Percentiles rank a stretch among this genome's conserved stretches.
Evolutionary conservation across 2,888 invertebrate genomes (phyloP).

Genomic region (Macaria liturata): DNA sequence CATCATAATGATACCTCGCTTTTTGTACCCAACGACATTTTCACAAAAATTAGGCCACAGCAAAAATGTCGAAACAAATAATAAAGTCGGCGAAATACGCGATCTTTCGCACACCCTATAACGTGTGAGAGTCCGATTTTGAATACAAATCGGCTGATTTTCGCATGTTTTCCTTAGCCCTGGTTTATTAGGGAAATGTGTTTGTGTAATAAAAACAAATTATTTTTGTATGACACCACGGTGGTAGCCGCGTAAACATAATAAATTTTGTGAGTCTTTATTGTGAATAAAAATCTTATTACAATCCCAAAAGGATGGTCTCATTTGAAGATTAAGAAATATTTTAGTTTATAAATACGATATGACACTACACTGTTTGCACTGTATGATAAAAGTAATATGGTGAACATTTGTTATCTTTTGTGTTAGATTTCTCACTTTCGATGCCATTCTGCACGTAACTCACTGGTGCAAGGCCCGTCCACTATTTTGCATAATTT

Average conservation of each 20-base stretch:
- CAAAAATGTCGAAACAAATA: conserved; percentile 38
- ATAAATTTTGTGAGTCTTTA: not conserved
- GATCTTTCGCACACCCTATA: conserved; percentile 33
- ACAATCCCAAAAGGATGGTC: too few species aligned
- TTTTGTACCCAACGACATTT: conserved; percentile 66
- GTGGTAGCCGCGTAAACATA: not conserved
- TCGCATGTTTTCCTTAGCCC: conserved; percentile 33
- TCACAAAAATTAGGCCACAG: conserved; percentile 61
- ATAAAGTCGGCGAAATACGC: conserved; percentile 34
- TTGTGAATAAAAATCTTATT: too few species aligned
- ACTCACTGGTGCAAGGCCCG: too few species aligned
- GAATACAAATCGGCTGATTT: conserved; percentile 52
- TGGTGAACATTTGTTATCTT: too few species aligned
- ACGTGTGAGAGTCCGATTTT: conserved; percentile 40
- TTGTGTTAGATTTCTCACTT: too few species aligned
- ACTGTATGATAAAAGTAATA: too few species aligned
- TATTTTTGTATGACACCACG: conserved; percentile 21
- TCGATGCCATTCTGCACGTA: too few species aligned
- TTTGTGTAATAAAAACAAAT: conserved; percentile 36
- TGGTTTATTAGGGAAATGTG: conserved; percentile 41
- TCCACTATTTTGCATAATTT: too few species aligned
- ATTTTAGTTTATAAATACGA: too few species aligned
- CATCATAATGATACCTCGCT: conserved; percentile 69
- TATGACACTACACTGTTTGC: too few species aligned
- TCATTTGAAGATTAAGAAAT: too few species aligned